Conservation (phyloP, 2,888 invertebrate species). For the Morpho achilles region DNA sequence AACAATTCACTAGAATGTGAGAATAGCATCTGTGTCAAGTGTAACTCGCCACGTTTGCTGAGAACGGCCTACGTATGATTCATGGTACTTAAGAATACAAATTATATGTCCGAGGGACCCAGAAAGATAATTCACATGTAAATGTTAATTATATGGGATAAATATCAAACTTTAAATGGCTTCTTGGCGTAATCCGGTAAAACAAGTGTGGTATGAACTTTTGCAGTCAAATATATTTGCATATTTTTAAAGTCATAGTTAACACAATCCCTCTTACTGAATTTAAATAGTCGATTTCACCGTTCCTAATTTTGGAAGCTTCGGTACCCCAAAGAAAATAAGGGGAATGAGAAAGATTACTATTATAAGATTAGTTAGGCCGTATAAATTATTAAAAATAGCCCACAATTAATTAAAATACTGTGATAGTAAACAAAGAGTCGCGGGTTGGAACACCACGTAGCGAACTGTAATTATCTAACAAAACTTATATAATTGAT, state of each 20-base stretch:
- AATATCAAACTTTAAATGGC: not conserved
- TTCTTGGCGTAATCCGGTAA: not conserved
- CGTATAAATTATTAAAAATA: too few species aligned
- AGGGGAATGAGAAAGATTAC: too few species aligned
- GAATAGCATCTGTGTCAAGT: conserved; percentile 17
- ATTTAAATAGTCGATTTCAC: too few species aligned
- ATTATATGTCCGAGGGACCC: not conserved
- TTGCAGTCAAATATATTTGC: not conserved
- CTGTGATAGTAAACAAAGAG: too few species aligned
- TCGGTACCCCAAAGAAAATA: too few species aligned
- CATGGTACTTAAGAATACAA: conserved; percentile 2
- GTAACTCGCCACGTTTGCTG: conserved; percentile 10
- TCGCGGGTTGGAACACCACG: too few species aligned
- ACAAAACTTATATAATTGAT: too few species aligned
- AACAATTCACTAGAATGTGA: conserved; percentile 11
- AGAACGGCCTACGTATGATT: conserved; percentile 3
- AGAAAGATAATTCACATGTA: conserved; percentile 16
- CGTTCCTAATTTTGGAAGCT: too few species aligned
- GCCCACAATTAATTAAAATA: too few species aligned
- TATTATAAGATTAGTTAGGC: too few species aligned
- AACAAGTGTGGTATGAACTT: not conserved
- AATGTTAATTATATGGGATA: conserved; percentile 1
- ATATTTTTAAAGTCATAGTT: not conserved
- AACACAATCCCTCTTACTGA: too few species aligned
- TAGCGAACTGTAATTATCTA: too few species aligned